Percentiles rank a stretch among this genome's conserved stretches.
phyloP scores from a whole-genome alignment of 1,140 invertebrate species.

The Drosophila tsacasi region DNA sequence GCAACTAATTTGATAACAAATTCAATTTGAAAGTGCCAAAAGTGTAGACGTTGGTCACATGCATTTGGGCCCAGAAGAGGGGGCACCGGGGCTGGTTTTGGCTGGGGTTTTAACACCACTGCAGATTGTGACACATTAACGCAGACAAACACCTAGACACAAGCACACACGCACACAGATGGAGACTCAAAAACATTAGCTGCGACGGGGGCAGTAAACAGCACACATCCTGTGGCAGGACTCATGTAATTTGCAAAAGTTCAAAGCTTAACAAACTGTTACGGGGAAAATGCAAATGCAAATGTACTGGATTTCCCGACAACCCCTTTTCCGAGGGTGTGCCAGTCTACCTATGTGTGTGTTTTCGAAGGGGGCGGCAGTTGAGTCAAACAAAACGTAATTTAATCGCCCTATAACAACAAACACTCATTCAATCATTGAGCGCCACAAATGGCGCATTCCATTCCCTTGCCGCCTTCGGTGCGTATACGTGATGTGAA shows the following conservation, averaged over 20 bases:
- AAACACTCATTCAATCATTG: slow-evolving; percentile 57
- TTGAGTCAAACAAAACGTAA: slow-evolving; percentile 63
- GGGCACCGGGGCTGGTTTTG: slow-evolving; percentile 1
- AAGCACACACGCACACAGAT: not conserved
- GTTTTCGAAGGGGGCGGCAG: slow-evolving; percentile 3
- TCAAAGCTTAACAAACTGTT: slow-evolving; percentile 82
- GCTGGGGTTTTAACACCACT: slow-evolving; percentile 51
- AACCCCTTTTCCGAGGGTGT: slow-evolving; percentile 2
- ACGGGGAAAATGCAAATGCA: slow-evolving; percentile 74
- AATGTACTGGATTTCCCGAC: slow-evolving; percentile 55
- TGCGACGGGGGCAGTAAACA: slow-evolving; percentile 46
- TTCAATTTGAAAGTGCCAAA: slow-evolving; percentile 77
- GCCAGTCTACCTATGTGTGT: slow-evolving; percentile 16
- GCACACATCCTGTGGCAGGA: slow-evolving; percentile 72
- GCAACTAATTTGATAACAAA: slow-evolving; percentile 80
- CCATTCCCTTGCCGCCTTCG: slow-evolving; percentile 10
- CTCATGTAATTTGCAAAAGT: slow-evolving; percentile 81
- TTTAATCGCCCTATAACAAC: slow-evolving; percentile 59
- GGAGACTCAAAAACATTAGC: slow-evolving; percentile 19
- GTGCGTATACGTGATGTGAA: slow-evolving; percentile 33
- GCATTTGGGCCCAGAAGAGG: slow-evolving; percentile 35
- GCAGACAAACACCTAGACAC: slow-evolving; percentile 57
- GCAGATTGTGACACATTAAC: slow-evolving; percentile 69
- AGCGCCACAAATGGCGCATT: slow-evolving; percentile 53
- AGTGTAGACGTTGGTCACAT: slow-evolving; percentile 58